These are phyloP conservation scores for Alviniconcha strummeri DNA, from an alignment of 2,888 invertebrate species.

Conservation along the genomic window DNA sequence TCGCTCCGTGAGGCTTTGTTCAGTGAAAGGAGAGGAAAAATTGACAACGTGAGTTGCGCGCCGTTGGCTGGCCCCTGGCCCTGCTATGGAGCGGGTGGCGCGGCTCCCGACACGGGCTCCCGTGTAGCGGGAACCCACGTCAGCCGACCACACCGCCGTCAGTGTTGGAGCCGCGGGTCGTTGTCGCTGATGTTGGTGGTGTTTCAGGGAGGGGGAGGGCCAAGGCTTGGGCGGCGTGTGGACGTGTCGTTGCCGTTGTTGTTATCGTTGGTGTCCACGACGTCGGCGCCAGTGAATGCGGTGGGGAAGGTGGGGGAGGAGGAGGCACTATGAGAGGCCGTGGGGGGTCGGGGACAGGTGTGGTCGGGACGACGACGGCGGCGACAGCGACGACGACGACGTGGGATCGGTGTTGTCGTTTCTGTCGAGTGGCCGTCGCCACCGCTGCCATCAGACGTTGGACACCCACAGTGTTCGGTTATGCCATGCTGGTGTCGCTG, in stretches of 20 bases:
- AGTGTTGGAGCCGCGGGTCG: slow-evolving; percentile 4
- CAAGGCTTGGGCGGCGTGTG: not conserved
- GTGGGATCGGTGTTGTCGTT: slow-evolving; percentile 25
- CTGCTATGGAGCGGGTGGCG: not conserved
- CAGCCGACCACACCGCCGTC: not conserved
- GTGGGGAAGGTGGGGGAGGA: slow-evolving; percentile 17
- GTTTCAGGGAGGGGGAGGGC: slow-evolving; percentile 1
- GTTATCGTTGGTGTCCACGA: not conserved
- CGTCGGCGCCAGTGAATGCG: not conserved
- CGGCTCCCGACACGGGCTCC: not conserved
- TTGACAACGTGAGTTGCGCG: not conserved
- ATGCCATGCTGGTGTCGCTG: slow-evolving; percentile 33
- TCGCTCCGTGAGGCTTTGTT: not conserved
- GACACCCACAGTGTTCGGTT: slow-evolving; percentile 29
- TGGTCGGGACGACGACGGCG: not conserved
- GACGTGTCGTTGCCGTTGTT: not conserved
- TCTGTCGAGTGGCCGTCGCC: not conserved
- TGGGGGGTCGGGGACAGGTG: slow-evolving; percentile 21
- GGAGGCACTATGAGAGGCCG: slow-evolving; percentile 15
- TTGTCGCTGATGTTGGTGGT: slow-evolving; percentile 20
- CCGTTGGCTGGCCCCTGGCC: not conserved
- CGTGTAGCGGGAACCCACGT: not conserved
- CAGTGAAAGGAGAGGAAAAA: not conserved
- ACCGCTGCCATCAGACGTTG: slow-evolving; percentile 22
- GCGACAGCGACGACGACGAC: not conserved